A percentile compares a stretch with the other conserved stretches of the same genome.
phyloP scores from a whole-genome alignment of 1,140 invertebrate species.

The Leptinotarsa undecemlineata region DNA sequence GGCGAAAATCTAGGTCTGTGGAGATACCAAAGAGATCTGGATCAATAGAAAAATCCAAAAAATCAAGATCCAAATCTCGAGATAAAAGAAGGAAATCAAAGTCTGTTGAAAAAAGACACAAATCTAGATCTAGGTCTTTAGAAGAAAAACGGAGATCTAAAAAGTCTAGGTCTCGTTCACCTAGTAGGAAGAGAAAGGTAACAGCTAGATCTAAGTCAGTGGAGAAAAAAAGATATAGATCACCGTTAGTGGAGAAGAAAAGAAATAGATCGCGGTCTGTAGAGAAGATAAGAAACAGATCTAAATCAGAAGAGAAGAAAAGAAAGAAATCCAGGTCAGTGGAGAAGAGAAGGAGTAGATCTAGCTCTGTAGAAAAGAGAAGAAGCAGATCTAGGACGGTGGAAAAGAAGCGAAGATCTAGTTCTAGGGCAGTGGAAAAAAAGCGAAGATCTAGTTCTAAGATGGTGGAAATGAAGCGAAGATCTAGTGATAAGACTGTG shows the following conservation, averaged over 20 bases:
- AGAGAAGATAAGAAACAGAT: constrained; percentile 14
- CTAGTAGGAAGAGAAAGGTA: not conserved
- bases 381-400: not conserved
- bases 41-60: constrained; percentile 27
- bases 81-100: constrained; percentile 23
- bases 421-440: not conserved
- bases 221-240: constrained; percentile 26
- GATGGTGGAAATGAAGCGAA: not conserved
- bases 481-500: not conserved
- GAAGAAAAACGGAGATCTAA: constrained; percentile 16
- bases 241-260: constrained; percentile 12
- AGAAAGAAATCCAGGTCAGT: not conserved
- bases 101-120: constrained; percentile 18
- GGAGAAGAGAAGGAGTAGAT: not conserved
- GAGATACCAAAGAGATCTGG: constrained; percentile 32
- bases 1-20: constrained; percentile 27
- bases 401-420: constrained; percentile 1
- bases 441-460: not conserved
- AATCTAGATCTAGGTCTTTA: constrained; percentile 24
- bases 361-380: not conserved
- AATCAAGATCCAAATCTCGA: constrained; percentile 29
- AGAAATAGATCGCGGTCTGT: constrained; percentile 19
- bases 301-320: not conserved
- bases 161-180: constrained; percentile 22
- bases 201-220: constrained; percentile 18